These are phyloP conservation scores for Panzeria rudis DNA, from an alignment of 2,888 invertebrate species.

Conservation along the genomic window DNA sequence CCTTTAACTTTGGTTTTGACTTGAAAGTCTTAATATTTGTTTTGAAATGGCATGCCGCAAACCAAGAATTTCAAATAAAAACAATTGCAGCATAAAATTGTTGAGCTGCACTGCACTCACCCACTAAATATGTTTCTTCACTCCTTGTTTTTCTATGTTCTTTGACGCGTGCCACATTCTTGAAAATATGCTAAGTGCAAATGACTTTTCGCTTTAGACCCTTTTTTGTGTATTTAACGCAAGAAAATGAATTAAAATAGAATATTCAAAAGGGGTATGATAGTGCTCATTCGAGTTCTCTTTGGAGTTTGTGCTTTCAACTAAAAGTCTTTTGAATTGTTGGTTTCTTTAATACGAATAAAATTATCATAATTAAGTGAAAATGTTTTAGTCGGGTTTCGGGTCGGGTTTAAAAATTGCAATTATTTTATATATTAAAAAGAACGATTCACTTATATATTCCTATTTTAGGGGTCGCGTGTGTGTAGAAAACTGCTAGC, in stretches of 20 bases:
- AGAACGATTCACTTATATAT: too few relatives aligned
- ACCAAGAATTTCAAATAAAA: too few relatives aligned
- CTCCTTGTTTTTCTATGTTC: neutral
- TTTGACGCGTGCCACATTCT: constrained; percentile 60
- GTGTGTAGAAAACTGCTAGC: too few relatives aligned
- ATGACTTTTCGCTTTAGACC: constrained; percentile 9
- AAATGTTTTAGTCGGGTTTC: neutral
- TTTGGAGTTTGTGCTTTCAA: constrained; percentile 15
- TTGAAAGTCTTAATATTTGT: constrained; percentile 9
- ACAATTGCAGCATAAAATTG: constrained; percentile 43
- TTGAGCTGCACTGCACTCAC: constrained; percentile 14
- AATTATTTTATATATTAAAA: neutral
- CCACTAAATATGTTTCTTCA: neutral
- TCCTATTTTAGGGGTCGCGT: too few relatives aligned
- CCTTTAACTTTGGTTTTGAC: constrained; percentile 27
- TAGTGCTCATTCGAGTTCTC: neutral
- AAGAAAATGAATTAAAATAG: constrained; percentile 6
- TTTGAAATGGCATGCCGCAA: too few relatives aligned
- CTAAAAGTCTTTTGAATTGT: constrained; percentile 17
- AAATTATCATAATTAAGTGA: constrained; percentile 27
- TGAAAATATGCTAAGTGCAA: constrained; percentile 22
- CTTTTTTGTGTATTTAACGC: neutral
- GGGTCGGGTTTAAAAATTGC: constrained; percentile 1
- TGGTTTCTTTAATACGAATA: constrained; percentile 1
- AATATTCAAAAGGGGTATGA: constrained; percentile 27